Base-by-base conservation (phyloP, 2,113 vertebrate genomes). In the Eclectus roratus region DNA sequence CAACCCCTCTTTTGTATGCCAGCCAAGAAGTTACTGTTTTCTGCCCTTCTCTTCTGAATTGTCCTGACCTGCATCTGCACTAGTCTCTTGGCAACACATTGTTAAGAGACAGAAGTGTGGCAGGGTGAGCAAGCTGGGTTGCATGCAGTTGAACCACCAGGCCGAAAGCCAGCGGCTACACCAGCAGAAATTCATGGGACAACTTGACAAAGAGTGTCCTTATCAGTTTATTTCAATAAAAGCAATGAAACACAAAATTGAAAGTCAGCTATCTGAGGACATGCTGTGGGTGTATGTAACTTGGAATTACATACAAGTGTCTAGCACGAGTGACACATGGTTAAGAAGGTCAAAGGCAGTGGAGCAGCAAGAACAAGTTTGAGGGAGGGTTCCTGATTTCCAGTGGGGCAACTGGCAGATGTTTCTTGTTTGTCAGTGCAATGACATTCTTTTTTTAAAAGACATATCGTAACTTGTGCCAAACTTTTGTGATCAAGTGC, bases 121-220 rank as follows among this genome's bases (percentile, higher is more conserved):
- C 64, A 47, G 53, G 29, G 23, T 0, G 0, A 69, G 43, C 33
- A 53, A 4, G 16, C 52, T 3, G 2, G 37, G 46, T 66, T 76
- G 66, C 1, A 3, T 3, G 1, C 6, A 7, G n/a, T 64, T 1
- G 1, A 77, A 37, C 50, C 44, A 52, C 17, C 17, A 33, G 25
- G 39, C 58, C 66, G 69, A 52, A 39, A 77, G 44, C 61, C 16
- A 8, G 46, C 1, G 5, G 10, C 66, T 88, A 27, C 37, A 41
- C 10, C 55, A 64, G 44, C 58, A 90, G 66, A 41, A 88, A 31
- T 66, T 63, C 3, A 0, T 79, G 47, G 29, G n/a, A 79, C 24
- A 64, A 33, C 49, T 79, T 92, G 25, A 43, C 68, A 46, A 74
- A 71, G 33, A 43, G 9, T 63, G 58, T 11, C 20, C 8, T 86